phyloP scores from a whole-genome alignment of 2,113 vertebrate genomes.

The Gavialis gangeticus region DNA sequence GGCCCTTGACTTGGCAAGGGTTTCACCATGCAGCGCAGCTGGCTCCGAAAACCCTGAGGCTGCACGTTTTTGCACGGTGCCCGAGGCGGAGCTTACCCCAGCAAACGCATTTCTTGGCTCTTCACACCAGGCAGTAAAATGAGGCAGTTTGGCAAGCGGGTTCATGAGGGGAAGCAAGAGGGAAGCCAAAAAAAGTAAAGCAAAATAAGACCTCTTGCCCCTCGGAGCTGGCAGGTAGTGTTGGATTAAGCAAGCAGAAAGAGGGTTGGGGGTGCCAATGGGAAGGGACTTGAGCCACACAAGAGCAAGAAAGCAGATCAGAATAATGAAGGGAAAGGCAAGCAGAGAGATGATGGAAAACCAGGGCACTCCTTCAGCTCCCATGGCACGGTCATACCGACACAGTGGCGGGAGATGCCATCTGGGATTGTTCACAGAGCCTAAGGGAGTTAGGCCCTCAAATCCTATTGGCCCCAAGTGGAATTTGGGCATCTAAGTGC shows the following conservation, averaged over 20 bases:
- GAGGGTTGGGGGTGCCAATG: neutral
- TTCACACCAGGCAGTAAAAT: conserved; percentile 51
- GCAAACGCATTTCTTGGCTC: conserved; percentile 59
- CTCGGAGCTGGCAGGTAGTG: neutral
- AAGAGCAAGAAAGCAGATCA: neutral
- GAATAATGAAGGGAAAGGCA: neutral
- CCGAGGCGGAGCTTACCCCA: conserved; percentile 1
- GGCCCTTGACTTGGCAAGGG: neutral
- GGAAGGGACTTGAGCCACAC: neutral
- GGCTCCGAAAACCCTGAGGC: conserved; percentile 29
- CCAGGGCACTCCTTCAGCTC: neutral
- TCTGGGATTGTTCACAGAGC: rapidly evolving
- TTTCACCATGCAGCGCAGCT: neutral
- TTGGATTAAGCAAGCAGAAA: neutral
- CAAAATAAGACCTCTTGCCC: conserved; percentile 56
- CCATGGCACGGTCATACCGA: rapidly evolving
- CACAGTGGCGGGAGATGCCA: neutral
- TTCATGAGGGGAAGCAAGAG: conserved; percentile 41
- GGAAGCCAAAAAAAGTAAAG: conserved; percentile 19
- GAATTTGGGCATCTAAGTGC: neutral
- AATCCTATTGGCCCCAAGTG: neutral
- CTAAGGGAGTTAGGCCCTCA: neutral
- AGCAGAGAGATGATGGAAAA: neutral
- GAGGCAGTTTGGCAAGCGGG: conserved; percentile 31
- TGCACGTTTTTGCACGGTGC: conserved; percentile 25